phyloP scores from a whole-genome alignment of 2,888 invertebrate genomes.

The Parthenolecanium corni region DNA sequence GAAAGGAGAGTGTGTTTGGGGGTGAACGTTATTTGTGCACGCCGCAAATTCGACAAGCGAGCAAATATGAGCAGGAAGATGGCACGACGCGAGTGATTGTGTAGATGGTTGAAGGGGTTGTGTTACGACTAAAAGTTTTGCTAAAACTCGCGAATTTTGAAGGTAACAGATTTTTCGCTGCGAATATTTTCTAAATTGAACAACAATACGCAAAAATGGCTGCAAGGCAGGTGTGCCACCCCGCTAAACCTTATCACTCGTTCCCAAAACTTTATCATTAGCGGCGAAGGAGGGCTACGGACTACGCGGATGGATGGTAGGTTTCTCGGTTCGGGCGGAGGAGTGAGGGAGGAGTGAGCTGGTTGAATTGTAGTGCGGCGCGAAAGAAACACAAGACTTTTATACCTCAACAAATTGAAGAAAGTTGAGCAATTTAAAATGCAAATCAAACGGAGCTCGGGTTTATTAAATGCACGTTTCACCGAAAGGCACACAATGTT shows the following conservation, averaged over 20 bases:
- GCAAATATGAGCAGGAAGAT: neutral
- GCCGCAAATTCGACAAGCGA: neutral
- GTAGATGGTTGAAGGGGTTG: no score
- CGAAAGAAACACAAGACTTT: neutral
- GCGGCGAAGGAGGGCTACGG: no score
- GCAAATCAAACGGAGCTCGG: conserved; percentile 23
- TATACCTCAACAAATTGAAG: conserved; percentile 27
- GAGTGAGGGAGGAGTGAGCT: no score
- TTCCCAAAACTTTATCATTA: neutral
- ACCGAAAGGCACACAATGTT: neutral
- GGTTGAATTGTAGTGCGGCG: neutral
- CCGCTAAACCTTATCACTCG: conserved; percentile 26
- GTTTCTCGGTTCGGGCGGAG: no score
- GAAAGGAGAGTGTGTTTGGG: no score
- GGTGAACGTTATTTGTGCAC: neutral
- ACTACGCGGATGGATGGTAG: no score
- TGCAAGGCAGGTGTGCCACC: conserved; percentile 18
- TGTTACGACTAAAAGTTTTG: conserved; percentile 16
- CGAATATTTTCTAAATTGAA: conserved; percentile 23
- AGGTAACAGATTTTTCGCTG: conserved; percentile 19
- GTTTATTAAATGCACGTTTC: conserved; percentile 26
- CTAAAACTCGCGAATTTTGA: conserved; percentile 16
- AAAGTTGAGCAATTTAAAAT: conserved; percentile 28
- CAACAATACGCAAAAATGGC: conserved; percentile 5
- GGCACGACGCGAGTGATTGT: neutral